phyloP scores from a whole-genome alignment of 2,888 invertebrate species.

The Clitarchus hookeri region DNA sequence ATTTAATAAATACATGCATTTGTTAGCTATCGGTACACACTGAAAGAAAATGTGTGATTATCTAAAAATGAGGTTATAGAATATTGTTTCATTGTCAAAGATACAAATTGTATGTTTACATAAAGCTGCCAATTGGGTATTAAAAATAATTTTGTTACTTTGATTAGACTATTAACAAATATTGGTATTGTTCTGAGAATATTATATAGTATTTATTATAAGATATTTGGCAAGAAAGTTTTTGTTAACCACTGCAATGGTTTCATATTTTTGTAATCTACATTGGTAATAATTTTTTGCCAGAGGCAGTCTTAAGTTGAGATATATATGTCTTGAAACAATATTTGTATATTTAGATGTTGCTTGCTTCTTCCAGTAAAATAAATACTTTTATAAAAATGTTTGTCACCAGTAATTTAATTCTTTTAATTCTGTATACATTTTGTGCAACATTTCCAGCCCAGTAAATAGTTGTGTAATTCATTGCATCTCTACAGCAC shows the following conservation, averaged over 20 bases:
- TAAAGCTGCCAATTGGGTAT: not conserved
- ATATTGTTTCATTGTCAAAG: not conserved
- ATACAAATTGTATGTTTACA: not conserved
- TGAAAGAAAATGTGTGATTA: not conserved
- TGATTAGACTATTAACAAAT: not conserved
- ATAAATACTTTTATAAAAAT: conserved; percentile 9
- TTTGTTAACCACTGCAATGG: not conserved
- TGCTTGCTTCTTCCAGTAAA: conserved; percentile 14
- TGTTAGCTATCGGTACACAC: not conserved
- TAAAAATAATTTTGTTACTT: not conserved
- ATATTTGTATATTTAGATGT: conserved; percentile 9
- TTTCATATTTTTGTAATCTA: not conserved
- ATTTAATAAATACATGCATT: not conserved
- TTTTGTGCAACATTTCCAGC: not conserved
- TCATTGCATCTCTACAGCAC: conserved; percentile 7
- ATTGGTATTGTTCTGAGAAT: not conserved
- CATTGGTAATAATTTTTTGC: not conserved
- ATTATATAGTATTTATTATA: not conserved
- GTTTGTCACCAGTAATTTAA: not conserved
- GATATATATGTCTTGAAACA: not conserved
- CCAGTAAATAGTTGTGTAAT: not conserved
- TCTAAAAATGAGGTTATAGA: not conserved
- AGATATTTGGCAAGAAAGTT: not conserved
- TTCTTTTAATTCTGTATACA: not conserved
- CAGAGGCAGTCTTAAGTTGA: not conserved